Evolutionary conservation across 2,797 vertebrate species (phyloP).

Genomic region (Lepidocolaptes lacrymiger): DNA sequence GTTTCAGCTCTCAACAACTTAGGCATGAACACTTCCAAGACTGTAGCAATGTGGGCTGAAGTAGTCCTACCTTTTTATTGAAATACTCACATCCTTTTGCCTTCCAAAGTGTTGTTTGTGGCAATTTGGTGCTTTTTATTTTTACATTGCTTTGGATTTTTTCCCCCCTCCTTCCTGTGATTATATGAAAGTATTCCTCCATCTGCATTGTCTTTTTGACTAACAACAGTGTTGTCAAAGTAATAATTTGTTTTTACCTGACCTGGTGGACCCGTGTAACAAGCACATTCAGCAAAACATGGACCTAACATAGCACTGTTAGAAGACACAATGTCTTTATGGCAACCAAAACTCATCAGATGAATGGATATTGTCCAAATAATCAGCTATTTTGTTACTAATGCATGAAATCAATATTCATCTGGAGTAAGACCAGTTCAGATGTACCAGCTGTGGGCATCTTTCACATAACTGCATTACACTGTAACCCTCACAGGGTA

Average conservation of each 20-base stretch:
- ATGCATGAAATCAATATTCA: background rate
- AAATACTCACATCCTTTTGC: background rate
- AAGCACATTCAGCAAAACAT: background rate
- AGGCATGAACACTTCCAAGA: background rate
- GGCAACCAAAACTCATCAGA: background rate
- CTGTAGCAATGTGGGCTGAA: background rate
- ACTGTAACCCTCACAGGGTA: background rate
- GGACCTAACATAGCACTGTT: background rate
- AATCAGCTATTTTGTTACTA: background rate
- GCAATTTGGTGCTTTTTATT: background rate
- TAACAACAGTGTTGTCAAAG: background rate
- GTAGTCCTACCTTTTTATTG: background rate
- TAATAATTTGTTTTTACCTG: background rate
- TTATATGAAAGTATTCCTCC: background rate
- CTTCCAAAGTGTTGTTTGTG: background rate
- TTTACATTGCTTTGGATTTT: background rate
- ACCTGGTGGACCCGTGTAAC: background rate
- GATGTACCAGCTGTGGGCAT: background rate
- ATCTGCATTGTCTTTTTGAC: background rate
- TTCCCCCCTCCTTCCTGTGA: background rate
- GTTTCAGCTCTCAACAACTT: background rate
- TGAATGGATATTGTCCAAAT: background rate
- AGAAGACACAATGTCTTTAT: background rate
- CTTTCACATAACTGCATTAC: background rate
- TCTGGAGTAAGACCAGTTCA: background rate